These are phyloP conservation scores for Neelides folsomi DNA, from an alignment of 2,888 invertebrate species.

Conservation along the genomic window DNA sequence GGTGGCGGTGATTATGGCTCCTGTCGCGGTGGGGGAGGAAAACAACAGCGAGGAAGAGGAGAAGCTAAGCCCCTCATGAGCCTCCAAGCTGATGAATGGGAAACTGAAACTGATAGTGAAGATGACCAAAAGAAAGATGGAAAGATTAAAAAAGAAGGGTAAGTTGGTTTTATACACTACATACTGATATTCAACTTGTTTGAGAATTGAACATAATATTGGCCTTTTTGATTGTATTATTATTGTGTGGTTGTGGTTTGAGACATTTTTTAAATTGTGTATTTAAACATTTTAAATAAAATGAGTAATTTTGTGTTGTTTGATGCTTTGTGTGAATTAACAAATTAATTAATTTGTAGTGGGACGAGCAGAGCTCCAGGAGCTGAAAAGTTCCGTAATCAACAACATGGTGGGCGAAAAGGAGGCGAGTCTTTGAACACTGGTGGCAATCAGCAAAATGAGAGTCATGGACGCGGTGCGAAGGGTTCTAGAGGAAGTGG, in stretches of 20 bases:
- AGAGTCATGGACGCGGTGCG: slow-evolving; percentile 11
- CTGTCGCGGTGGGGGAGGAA: slow-evolving; percentile 5
- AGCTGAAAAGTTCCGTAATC: slow-evolving; percentile 3
- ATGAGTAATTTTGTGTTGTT: no score
- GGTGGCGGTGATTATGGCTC: slow-evolving; percentile 7
- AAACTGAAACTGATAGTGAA: slow-evolving; percentile 21
- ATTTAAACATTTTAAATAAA: no score
- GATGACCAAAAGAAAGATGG: slow-evolving; percentile 15
- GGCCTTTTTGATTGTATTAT: background rate
- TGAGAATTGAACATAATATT: background rate
- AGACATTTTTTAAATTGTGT: background rate
- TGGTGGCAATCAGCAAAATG: background rate
- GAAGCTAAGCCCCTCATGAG: slow-evolving; percentile 24
- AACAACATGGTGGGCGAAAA: background rate
- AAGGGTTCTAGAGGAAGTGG: slow-evolving; percentile 15
- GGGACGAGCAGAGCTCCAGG: slow-evolving; percentile 10
- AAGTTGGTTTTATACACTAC: slow-evolving; percentile 5
- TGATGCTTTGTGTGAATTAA: no score
- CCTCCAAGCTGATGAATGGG: slow-evolving; percentile 22
- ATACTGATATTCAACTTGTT: background rate
- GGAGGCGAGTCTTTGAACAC: background rate
- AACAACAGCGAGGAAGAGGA: slow-evolving; percentile 11
- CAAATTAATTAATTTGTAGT: background rate
- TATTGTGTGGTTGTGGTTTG: background rate
- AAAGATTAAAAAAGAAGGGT: slow-evolving; percentile 14